A percentile compares a stretch with the other conserved stretches of the same genome.
Evolutionary conservation across 2,113 vertebrate species (phyloP).

Genomic region (Engystomops pustulosus): DNA sequence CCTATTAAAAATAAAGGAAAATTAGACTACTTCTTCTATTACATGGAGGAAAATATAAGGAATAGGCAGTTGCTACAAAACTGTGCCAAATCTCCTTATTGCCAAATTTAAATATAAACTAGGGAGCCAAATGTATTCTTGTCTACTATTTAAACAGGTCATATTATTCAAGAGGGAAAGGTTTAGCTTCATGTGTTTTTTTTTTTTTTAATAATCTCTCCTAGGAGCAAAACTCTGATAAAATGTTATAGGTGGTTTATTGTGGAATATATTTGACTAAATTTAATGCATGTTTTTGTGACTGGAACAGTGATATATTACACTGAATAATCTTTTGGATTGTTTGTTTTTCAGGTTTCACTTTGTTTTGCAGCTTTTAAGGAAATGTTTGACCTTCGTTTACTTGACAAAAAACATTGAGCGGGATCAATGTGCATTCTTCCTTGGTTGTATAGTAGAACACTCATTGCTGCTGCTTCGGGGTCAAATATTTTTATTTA

Average conservation of each 20-base stretch:
- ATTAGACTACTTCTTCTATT: conserved; percentile 38
- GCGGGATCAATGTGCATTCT: neutral
- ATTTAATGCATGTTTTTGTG: conserved; percentile 1
- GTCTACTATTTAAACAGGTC: conserved; percentile 35
- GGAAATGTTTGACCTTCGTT: neutral
- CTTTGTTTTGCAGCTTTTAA: neutral
- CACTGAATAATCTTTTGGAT: neutral
- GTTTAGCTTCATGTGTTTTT: neutral
- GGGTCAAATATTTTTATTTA: neutral
- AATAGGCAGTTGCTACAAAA: conserved; percentile 42
- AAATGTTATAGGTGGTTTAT: conserved; percentile 7
- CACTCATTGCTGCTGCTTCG: neutral
- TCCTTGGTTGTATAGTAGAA: neutral
- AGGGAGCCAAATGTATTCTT: conserved; percentile 45
- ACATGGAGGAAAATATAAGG: conserved; percentile 37
- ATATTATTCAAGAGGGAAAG: conserved; percentile 31
- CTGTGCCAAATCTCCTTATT: conserved; percentile 47
- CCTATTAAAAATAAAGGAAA: conserved; percentile 49
- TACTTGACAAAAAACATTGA: neutral
- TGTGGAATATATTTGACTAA: conserved; percentile 18
- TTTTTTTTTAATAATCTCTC: conserved; percentile 35
- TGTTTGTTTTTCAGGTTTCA: conserved; percentile 7
- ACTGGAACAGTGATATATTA: neutral
- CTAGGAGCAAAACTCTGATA: conserved; percentile 28
- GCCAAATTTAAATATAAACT: conserved; percentile 44